A percentile compares a stretch with the other conserved stretches of the same genome.
Conservation (phyloP, 2,888 invertebrate genomes). For the Antheraea assamensis region DNA sequence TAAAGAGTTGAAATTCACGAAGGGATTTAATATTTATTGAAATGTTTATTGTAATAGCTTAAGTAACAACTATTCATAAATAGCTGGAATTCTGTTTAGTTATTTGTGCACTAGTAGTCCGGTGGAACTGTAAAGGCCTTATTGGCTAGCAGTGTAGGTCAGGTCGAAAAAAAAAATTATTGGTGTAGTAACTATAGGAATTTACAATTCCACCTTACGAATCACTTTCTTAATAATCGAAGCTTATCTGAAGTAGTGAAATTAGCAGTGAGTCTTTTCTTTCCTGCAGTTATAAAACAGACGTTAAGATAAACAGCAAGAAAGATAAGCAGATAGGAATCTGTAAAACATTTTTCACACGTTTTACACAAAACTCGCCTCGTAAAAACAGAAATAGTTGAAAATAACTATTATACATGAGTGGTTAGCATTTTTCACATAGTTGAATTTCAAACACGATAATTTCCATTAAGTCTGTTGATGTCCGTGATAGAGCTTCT, state of each 20-base stretch:
- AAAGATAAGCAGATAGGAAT: background rate
- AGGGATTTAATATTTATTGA: too few relatives aligned
- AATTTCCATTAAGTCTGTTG: background rate
- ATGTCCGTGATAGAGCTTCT: background rate
- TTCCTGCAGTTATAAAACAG: background rate
- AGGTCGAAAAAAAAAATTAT: too few relatives aligned
- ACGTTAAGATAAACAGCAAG: background rate
- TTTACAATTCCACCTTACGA: too few relatives aligned
- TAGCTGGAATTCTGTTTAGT: too few relatives aligned
- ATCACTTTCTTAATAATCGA: background rate
- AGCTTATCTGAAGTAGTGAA: background rate
- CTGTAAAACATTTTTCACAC: background rate
- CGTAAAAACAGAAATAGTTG: conserved; percentile 5
- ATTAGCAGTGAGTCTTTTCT: background rate
- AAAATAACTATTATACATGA: conserved; percentile 7
- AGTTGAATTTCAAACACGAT: background rate
- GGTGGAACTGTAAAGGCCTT: too few relatives aligned
- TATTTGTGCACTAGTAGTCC: too few relatives aligned
- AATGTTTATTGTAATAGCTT: too few relatives aligned
- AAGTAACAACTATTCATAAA: too few relatives aligned
- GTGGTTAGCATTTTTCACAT: conserved; percentile 16
- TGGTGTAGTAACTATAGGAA: too few relatives aligned
- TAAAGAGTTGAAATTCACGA: too few relatives aligned
- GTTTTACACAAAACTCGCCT: background rate
- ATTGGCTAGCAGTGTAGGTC: too few relatives aligned